Evolutionary conservation across 1,140 invertebrate genomes (phyloP).

Genomic region (Aleiodes sp.): DNA sequence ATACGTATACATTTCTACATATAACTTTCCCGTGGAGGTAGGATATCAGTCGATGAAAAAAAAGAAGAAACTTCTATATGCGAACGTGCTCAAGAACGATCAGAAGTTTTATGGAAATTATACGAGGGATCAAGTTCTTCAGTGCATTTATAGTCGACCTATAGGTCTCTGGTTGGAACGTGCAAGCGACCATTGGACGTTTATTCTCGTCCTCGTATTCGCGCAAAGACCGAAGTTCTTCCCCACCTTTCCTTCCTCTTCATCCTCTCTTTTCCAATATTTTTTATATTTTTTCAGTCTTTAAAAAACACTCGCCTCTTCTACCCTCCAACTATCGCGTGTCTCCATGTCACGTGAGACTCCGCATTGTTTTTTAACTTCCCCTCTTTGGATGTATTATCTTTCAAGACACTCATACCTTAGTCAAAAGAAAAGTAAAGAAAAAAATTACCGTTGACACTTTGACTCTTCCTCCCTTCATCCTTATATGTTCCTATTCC

Average conservation of each 20-base stretch:
- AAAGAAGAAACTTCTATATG: slow-evolving; percentile 33
- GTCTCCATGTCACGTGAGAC: slow-evolving; percentile 28
- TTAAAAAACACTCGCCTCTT: neutral
- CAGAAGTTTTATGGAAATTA: slow-evolving; percentile 43
- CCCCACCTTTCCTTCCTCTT: slow-evolving; percentile 9
- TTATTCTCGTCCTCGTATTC: slow-evolving; percentile 21
- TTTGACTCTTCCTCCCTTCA: neutral
- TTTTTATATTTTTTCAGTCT: neutral
- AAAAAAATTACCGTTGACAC: neutral
- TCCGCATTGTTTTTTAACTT: slow-evolving; percentile 2
- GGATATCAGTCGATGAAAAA: slow-evolving; percentile 25
- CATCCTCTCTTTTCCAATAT: neutral
- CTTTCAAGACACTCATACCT: neutral
- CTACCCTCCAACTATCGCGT: slow-evolving; percentile 11
- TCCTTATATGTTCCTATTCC: neutral
- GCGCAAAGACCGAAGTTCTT: neutral
- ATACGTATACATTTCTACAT: slow-evolving; percentile 15
- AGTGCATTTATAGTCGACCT: slow-evolving; percentile 26
- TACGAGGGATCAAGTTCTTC: slow-evolving; percentile 40
- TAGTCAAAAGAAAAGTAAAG: neutral
- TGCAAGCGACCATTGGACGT: slow-evolving; percentile 22
- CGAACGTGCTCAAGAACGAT: slow-evolving; percentile 37
- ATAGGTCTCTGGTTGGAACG: slow-evolving; percentile 20
- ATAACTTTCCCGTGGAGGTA: neutral
- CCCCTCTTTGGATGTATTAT: neutral